A percentile compares a stretch with the other conserved stretches of the same genome.
phyloP scores from a whole-genome alignment of 2,797 vertebrate species.

The Xenops minutus region DNA sequence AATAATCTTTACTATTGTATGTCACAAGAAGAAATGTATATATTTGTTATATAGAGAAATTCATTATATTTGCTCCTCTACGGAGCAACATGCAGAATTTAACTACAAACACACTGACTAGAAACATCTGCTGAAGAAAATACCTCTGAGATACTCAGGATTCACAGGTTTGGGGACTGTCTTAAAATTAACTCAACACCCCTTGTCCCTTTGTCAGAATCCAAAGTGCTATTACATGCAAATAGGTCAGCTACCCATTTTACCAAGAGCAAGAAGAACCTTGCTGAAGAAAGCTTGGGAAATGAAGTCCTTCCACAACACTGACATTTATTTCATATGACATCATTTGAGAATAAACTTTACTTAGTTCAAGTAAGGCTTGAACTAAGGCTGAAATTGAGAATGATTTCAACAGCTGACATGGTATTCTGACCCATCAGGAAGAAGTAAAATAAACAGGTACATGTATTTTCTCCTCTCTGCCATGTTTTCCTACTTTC shows the following conservation, averaged over 20 bases:
- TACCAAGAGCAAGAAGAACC: background rate
- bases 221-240: background rate
- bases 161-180: background rate
- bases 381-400: background rate
- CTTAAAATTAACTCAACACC: background rate
- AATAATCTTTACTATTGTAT: background rate
- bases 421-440: background rate
- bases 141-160: background rate
- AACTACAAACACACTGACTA: background rate
- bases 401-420: background rate
- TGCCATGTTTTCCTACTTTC: background rate
- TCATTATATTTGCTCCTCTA: background rate
- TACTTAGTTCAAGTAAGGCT: background rate
- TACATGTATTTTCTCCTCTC: background rate
- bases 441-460: background rate
- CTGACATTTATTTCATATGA: background rate
- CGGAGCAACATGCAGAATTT: background rate
- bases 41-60: background rate
- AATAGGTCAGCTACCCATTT: background rate
- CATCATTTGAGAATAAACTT: background rate
- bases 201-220: background rate
- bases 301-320: background rate
- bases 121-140: background rate
- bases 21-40: background rate
- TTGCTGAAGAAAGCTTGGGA: background rate